Percentiles rank a stretch among this genome's conserved stretches.
phyloP scores from a whole-genome alignment of 1,140 invertebrate genomes.

The Telenomus remus region DNA sequence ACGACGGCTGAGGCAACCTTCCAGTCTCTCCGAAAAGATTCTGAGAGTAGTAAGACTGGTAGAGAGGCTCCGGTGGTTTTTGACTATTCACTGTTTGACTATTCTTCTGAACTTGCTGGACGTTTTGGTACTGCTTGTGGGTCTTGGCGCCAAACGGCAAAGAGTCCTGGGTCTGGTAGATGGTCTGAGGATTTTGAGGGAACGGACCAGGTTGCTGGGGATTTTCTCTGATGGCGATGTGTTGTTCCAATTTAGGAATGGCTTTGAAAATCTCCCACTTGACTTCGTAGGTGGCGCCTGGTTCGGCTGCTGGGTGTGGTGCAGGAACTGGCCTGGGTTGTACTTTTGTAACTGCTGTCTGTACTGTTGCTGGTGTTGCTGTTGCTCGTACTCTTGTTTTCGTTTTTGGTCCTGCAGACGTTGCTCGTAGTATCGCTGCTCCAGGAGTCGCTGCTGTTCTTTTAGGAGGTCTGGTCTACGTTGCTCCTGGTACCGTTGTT shows the following conservation, averaged over 20 bases:
- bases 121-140: constrained; percentile 61
- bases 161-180: constrained; percentile 71
- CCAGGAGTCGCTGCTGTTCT: constrained; percentile 65
- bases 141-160: constrained; percentile 58
- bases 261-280: constrained; percentile 83
- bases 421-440: constrained; percentile 58
- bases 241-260: constrained; percentile 85
- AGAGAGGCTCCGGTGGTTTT: constrained; percentile 69
- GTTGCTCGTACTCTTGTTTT: constrained; percentile 64
- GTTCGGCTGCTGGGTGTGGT: constrained; percentile 44
- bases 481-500: constrained; percentile 68
- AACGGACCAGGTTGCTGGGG: constrained; percentile 72
- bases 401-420: constrained; percentile 60
- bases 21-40: constrained; percentile 60
- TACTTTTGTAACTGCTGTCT: constrained; percentile 70
- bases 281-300: constrained; percentile 68
- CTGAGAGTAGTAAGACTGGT: constrained; percentile 65
- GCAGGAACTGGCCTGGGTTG: constrained; percentile 69
- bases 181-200: constrained; percentile 63
- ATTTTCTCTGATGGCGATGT: constrained; percentile 76
- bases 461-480: constrained; percentile 64
- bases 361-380: constrained; percentile 71
- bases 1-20: constrained; percentile 37
- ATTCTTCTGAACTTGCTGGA: constrained; percentile 65
- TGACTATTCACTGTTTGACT: constrained; percentile 43